phyloP scores from a whole-genome alignment of 1,140 invertebrate genomes.

The Pachyrhynchus sulphureomaculatus region DNA sequence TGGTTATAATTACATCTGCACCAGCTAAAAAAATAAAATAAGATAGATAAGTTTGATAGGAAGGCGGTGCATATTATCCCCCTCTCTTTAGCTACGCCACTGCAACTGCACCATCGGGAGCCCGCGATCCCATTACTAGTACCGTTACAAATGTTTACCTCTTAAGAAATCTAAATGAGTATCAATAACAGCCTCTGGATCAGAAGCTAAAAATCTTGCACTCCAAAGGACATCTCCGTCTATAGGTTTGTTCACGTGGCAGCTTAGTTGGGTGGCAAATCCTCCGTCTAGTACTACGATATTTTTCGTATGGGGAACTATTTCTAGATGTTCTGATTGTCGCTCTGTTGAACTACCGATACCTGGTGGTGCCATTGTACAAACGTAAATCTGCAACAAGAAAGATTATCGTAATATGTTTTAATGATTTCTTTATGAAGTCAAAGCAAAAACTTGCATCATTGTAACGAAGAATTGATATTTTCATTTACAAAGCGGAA shows the following conservation, averaged over 20 bases:
- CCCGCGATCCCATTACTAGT: too few species aligned
- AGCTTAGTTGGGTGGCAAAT: slow-evolving; percentile 74
- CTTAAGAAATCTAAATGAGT: slow-evolving; percentile 77
- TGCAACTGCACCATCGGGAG: too few species aligned
- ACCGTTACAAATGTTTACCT: too few species aligned
- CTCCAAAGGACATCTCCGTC: slow-evolving; percentile 82
- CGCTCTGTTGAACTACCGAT: slow-evolving; percentile 35
- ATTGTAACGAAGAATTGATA: too few species aligned
- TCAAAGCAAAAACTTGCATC: background rate
- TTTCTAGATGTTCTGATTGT: background rate
- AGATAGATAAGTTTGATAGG: too few species aligned
- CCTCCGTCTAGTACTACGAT: slow-evolving; percentile 74
- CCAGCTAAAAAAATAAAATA: slow-evolving; percentile 62
- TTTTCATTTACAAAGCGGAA: too few species aligned
- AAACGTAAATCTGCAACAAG: background rate
- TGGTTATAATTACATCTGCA: slow-evolving; percentile 80
- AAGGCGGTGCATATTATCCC: too few species aligned
- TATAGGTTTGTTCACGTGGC: slow-evolving; percentile 66
- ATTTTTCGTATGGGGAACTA: background rate
- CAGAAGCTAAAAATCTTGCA: slow-evolving; percentile 68
- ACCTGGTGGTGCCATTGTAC: slow-evolving; percentile 39
- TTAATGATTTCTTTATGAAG: background rate
- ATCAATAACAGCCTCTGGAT: slow-evolving; percentile 70
- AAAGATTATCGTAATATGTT: background rate
- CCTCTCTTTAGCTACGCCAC: too few species aligned